These are phyloP conservation scores for Drosophila histrio DNA, from an alignment of 2,888 invertebrate genomes.

Conservation along the genomic window DNA sequence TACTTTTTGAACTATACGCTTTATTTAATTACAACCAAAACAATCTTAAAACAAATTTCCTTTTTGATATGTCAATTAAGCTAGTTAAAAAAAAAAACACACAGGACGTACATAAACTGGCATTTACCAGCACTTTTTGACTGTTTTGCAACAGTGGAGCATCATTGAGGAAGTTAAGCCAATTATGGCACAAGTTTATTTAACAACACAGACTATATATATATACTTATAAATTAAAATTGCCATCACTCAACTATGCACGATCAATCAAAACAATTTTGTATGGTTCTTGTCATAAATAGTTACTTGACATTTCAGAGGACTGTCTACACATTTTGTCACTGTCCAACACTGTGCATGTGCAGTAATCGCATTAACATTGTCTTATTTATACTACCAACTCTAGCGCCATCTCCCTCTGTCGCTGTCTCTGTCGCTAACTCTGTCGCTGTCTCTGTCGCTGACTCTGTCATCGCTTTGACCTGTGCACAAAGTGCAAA, in stretches of 20 bases:
- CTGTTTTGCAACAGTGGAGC: background rate
- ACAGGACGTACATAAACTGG: background rate
- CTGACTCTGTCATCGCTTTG: slow-evolving; percentile 17
- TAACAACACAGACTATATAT: too few relatives aligned
- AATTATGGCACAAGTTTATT: too few relatives aligned
- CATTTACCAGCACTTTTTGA: background rate
- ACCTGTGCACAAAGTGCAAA: slow-evolving; percentile 23
- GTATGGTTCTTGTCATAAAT: background rate
- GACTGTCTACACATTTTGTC: background rate
- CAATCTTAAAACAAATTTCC: too few relatives aligned
- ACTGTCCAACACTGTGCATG: slow-evolving; percentile 10
- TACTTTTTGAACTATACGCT: too few relatives aligned
- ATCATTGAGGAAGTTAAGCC: too few relatives aligned
- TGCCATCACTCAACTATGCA: too few relatives aligned
- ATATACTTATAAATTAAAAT: too few relatives aligned
- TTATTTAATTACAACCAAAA: too few relatives aligned
- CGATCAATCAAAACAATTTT: background rate
- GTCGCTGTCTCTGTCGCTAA: background rate
- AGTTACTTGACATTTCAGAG: background rate
- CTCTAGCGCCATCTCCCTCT: background rate
- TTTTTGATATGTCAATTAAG: too few relatives aligned
- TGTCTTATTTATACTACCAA: slow-evolving; percentile 4
- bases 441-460: background rate
- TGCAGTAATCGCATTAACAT: slow-evolving; percentile 4
- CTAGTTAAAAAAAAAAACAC: too few relatives aligned